Evolutionary conservation across 1,140 invertebrate genomes (phyloP).

Genomic region (Lucilia cuprina): DNA sequence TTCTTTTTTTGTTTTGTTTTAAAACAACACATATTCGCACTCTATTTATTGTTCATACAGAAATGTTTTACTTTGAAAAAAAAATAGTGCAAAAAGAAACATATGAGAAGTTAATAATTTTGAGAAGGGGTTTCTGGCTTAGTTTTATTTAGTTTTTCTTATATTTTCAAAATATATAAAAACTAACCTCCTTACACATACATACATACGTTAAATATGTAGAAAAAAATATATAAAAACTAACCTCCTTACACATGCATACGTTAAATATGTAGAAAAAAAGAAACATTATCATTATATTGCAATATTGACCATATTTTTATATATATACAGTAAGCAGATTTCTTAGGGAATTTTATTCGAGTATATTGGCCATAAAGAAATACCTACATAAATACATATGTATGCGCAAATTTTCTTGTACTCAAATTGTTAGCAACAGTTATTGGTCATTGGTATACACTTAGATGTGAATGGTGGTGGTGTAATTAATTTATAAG

Average conservation of each 20-base stretch:
- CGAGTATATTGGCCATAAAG: neutral
- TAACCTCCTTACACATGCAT: neutral
- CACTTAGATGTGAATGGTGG: neutral
- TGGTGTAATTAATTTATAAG: conserved; percentile 23
- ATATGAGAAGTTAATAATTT: neutral
- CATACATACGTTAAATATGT: neutral
- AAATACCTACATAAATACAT: neutral
- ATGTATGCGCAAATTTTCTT: neutral
- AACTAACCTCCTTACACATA: neutral
- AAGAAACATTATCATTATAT: conserved; percentile 17
- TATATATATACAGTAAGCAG: neutral
- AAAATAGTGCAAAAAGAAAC: neutral
- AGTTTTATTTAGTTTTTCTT: too few relatives aligned
- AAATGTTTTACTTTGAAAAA: neutral
- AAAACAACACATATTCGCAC: conserved; percentile 19
- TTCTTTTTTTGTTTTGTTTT: neutral
- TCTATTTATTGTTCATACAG: neutral
- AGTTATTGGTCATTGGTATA: neutral
- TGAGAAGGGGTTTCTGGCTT: neutral
- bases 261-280: neutral
- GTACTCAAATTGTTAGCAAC: neutral
- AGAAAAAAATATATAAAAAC: neutral
- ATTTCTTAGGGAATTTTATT: conserved; percentile 4
- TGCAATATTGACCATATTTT: conserved; percentile 26
- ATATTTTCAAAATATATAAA: too few relatives aligned